Conservation (phyloP, 2,888 invertebrate genomes). For the Toxonevra muliebris region DNA sequence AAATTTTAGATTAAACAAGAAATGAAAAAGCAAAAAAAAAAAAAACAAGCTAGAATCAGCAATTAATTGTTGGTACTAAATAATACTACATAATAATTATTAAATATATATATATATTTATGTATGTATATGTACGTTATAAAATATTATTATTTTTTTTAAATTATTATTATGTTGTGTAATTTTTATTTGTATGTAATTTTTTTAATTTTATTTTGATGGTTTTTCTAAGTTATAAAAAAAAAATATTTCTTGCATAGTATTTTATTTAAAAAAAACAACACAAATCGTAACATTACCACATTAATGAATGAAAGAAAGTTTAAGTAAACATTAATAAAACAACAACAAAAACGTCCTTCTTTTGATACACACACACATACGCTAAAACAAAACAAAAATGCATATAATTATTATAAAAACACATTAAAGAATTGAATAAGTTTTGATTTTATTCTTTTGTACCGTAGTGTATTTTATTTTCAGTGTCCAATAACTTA, state of each 20-base stretch:
- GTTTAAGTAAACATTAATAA: no score
- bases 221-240: conserved; percentile 4
- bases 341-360: neutral
- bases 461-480: no score
- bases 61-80: conserved; percentile 17
- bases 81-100: conserved; percentile 30
- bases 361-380: neutral
- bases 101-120: conserved; percentile 38
- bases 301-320: neutral
- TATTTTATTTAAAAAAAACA: neutral
- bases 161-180: conserved; percentile 30
- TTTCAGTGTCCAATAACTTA: no score
- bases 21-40: conserved; percentile 2
- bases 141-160: conserved; percentile 26
- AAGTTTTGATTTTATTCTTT: neutral
- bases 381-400: no score
- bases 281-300: neutral
- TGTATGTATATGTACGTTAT: conserved; percentile 43
- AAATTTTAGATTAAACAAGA: conserved; percentile 31
- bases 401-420: neutral
- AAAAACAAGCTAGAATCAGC: conserved; percentile 32
- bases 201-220: conserved; percentile 18
- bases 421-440: neutral
- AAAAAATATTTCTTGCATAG: conserved; percentile 1
- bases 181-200: conserved; percentile 21